Base-by-base conservation (phyloP, 23 tunicate genomes). In the Ciona savignyi region DNA sequence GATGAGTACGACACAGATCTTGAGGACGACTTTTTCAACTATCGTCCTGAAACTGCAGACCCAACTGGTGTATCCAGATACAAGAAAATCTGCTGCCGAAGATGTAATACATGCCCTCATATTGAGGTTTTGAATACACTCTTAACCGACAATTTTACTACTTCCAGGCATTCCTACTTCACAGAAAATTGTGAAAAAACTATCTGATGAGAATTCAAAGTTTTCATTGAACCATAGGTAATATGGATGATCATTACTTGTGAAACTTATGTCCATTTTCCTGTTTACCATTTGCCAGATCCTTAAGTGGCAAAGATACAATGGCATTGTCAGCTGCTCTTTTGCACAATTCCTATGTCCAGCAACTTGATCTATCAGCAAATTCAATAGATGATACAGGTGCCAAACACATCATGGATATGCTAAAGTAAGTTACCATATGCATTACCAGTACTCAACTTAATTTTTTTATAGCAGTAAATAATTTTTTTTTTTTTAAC, bases 1-100 rank as follows among this genome's bases (percentile, higher is more conserved):
- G 95, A 87, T 67, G 95, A 87, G 42, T 87, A 87, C 72, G 95
- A 87, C 78, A 87, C 95, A 26, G 95, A 87, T 65, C 51, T 87
- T 35, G 95, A 87, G 65, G 95, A 87, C 66, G 67, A 78, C 67
- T 80, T 74, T 80, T 70, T 66, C 30, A 33, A 32, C 1, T 32
- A n/a, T 32, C 65, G 77, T 1, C 9, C 35, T 21, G 75, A 65
- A 33, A 74, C 34, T 23, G 49, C 65, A 29, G 87, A 81, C 49
- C 35, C 65, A 24, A 87, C 86, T 51, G 95, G 95, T 27, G 64
- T 77, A 2, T 27, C 63, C 56, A 68, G 71, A 26, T 87, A 87
- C 75, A 66, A 72, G 31, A 30, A 71, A 29, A 51, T 71, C 20
- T 87, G 95, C 60, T 33, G 51, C 0, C 6, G 24, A 25, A 81